phyloP scores from a whole-genome alignment of 2,113 vertebrate genomes.

The Coreoperca whiteheadi region DNA sequence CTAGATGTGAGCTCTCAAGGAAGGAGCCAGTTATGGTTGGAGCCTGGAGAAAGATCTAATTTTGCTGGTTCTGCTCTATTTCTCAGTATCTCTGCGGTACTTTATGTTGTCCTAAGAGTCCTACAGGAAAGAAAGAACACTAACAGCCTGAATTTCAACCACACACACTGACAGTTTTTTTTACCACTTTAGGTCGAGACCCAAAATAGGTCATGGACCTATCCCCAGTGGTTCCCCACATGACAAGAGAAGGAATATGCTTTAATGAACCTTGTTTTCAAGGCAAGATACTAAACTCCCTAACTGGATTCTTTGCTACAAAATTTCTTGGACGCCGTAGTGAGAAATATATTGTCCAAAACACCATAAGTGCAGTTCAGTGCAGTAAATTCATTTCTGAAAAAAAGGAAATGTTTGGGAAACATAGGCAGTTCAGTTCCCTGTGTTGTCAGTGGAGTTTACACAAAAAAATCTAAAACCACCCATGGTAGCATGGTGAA shows the following conservation, averaged over 20 bases:
- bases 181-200: slow-evolving; percentile 49
- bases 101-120: slow-evolving; percentile 60
- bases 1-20: slow-evolving; percentile 45
- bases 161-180: slow-evolving; percentile 14
- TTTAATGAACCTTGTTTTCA: slow-evolving; percentile 61
- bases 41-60: slow-evolving; percentile 67
- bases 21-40: slow-evolving; percentile 36
- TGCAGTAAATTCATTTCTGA: too few species aligned
- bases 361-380: neutral
- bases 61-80: slow-evolving; percentile 76
- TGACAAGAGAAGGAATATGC: slow-evolving; percentile 42
- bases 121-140: slow-evolving; percentile 31
- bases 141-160: slow-evolving; percentile 31
- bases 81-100: slow-evolving; percentile 63
- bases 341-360: slow-evolving; percentile 17
- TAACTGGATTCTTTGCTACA: slow-evolving; percentile 54
- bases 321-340: slow-evolving; percentile 10
- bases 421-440: neutral
- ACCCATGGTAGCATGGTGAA: neutral
- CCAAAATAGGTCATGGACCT: slow-evolving; percentile 61
- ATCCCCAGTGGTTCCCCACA: slow-evolving; percentile 48
- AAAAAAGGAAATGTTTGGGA: neutral
- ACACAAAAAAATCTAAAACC: neutral
- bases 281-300: slow-evolving; percentile 35
- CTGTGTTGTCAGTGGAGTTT: neutral